Base-by-base conservation (phyloP, 2,797 vertebrate genomes). In the Poeciliopsis paucimaculata region DNA sequence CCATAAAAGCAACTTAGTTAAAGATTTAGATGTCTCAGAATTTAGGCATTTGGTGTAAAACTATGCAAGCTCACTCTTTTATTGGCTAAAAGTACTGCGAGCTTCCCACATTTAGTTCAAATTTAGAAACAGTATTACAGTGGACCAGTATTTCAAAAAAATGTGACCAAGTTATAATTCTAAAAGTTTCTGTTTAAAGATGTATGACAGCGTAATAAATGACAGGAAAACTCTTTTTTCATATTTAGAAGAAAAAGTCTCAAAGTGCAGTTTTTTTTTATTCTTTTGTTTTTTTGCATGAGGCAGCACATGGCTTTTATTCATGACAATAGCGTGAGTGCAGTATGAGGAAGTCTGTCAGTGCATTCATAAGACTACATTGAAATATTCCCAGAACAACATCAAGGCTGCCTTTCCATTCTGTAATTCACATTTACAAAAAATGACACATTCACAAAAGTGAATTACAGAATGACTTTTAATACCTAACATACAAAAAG, bases 221-320 rank as follows among this genome's bases (percentile, higher is more conserved):
- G 6, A 72, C 7, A 13, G 1, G 60, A 2, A 36, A 41, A 45
- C 41, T 4, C 2, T n/a, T 23, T 36, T 72, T 26, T 2, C 62
- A 47, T 4, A 55, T 74, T 71, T 11, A 76, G 79, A 70, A 83
- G 23, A 86, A 87, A 72, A 13, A 10, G 80, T 86, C 83, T 78
- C 66, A 41, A 77, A 26, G 51, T 72, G 46, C 53, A 82, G 12
- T 39, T 55, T 15, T 34, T 34, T 34, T 34, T 34, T 34, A 34
- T 34, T 34, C 2, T 34, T 34, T 34, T 47, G 5, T 68, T 89
- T 57, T 7, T 68, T 90, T 57, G 36, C 79, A 93, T 87, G 75
- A 81, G 72, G 88, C 78, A 91, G 78, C 79, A 81, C 45, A 86
- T 88, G 78, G 84, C 78, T 90, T 95, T 94, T 93, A 93, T 94